Percentiles rank a stretch among this genome's conserved stretches.
These are phyloP conservation scores for Gasterosteus aculeatus DNA, from an alignment of 2,113 vertebrate species.

Conservation along the genomic window DNA sequence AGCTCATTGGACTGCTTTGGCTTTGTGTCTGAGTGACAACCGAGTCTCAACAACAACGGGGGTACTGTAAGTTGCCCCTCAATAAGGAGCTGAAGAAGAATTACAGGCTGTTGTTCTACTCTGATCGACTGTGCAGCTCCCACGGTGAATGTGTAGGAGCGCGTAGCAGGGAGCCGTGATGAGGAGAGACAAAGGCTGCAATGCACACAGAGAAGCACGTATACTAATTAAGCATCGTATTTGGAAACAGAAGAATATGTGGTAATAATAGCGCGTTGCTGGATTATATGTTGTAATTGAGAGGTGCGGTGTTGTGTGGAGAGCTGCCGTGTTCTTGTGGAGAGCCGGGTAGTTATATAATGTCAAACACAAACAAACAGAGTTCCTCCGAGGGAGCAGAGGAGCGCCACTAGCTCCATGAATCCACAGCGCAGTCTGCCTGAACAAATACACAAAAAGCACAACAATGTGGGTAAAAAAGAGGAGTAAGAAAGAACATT, in stretches of 20 bases:
- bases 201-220: not conserved
- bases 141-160: conserved; percentile 25
- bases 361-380: conserved; percentile 74
- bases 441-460: conserved; percentile 43
- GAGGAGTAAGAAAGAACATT: conserved; percentile 12
- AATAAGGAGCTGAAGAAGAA: not conserved
- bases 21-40: conserved; percentile 27
- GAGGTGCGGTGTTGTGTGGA: conserved; percentile 19
- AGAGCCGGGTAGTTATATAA: conserved; percentile 67
- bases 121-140: conserved; percentile 7
- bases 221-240: conserved; percentile 29
- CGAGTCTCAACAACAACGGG: not conserved
- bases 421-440: conserved; percentile 52
- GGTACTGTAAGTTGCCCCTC: no score
- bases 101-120: conserved; percentile 19
- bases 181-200: conserved; percentile 25
- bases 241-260: not conserved
- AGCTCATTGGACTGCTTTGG: conserved; percentile 26
- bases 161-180: conserved; percentile 24
- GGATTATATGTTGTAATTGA: conserved; percentile 32
- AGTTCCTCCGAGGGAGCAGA: conserved; percentile 54
- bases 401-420: conserved; percentile 57
- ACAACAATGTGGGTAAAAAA: conserved; percentile 7
- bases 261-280: conserved; percentile 21
- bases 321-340: conserved; percentile 55